Conservation (phyloP, 2,113 vertebrate species). For the Rhynchomys soricoides region DNA sequence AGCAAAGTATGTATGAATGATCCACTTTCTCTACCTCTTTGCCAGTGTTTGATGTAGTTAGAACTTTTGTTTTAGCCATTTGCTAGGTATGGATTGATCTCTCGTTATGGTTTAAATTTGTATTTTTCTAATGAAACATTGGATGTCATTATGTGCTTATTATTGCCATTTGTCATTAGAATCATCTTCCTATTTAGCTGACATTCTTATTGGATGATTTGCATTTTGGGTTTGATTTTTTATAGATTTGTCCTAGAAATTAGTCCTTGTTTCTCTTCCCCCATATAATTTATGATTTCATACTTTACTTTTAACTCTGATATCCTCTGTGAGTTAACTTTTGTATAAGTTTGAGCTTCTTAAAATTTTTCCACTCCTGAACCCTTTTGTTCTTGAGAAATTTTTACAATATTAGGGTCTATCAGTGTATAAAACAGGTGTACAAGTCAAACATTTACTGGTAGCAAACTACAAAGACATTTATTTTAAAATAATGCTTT, state of each 20-base stretch:
- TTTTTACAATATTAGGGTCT: neutral
- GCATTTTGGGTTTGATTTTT: neutral
- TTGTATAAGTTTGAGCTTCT: neutral
- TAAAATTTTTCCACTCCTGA: neutral
- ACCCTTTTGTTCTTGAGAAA: neutral
- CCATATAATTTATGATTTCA: constrained; percentile 7
- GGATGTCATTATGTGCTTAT: neutral
- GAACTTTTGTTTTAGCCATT: constrained; percentile 7
- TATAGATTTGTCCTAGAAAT: constrained; percentile 4
- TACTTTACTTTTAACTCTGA: neutral
- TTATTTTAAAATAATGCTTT: neutral
- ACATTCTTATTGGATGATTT: neutral
- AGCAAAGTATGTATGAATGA: neutral
- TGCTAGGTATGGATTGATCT: neutral
- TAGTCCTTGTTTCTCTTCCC: neutral
- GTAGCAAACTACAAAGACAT: neutral
- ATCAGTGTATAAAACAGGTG: too few relatives aligned
- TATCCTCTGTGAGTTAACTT: neutral
- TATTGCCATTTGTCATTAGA: neutral
- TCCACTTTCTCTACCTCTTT: neutral
- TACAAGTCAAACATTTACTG: neutral
- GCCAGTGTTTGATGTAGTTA: neutral
- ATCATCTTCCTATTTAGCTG: neutral
- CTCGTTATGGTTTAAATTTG: neutral
- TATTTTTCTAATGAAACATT: neutral